Base-by-base conservation (phyloP, 1,140 invertebrate genomes). In the Apis dorsata region DNA sequence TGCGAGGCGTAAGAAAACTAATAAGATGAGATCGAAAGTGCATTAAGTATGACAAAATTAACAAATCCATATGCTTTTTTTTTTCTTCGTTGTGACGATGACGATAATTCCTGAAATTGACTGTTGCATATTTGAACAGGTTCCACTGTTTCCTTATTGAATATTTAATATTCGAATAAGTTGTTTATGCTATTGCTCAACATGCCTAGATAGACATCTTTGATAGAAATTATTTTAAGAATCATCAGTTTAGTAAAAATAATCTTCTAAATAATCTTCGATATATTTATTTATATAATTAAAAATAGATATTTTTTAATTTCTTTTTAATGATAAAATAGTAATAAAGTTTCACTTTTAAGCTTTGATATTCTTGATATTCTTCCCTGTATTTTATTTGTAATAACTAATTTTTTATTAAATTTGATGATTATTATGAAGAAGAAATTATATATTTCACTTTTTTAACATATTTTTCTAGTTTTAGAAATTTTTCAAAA, bases 21-120 rank as follows among this genome's bases (percentile, higher is more conserved):
- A 88, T 88, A 88, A 88, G 76, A 79, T 76, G 81, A 87, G 86
- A 81, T 84, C 78, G 81, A 34, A 77, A 74, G 76, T 81, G 59
- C 55, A 15, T 57, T 53, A 81, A 65, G 63, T 71, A 78, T 71
- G 74, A 86, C 65, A 83, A 66, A 85, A 70, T 84, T 84, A 86
- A 84, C 74, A 87, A 28, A 59, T 2, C 60, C 51, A 21, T 51
- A 28, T 51, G 59, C 60, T 79, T 77, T 57, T 76, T 81, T 81
- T 51, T 53, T 76, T 76, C 70, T 28, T 44, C 28, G 57, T 24
- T n/a, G 28, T 24, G 28, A 49, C 57, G 12, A 24, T 34, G 8
- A 62, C 59, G 24, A 34, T 34, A 62, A 74, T 72, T 17, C 44
- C 62, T 63, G 79, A 60, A 65, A 81, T 81, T 63, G 79, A 28